phyloP scores from a whole-genome alignment of 1,140 invertebrate species.

The Pachypeltis micranthus region DNA sequence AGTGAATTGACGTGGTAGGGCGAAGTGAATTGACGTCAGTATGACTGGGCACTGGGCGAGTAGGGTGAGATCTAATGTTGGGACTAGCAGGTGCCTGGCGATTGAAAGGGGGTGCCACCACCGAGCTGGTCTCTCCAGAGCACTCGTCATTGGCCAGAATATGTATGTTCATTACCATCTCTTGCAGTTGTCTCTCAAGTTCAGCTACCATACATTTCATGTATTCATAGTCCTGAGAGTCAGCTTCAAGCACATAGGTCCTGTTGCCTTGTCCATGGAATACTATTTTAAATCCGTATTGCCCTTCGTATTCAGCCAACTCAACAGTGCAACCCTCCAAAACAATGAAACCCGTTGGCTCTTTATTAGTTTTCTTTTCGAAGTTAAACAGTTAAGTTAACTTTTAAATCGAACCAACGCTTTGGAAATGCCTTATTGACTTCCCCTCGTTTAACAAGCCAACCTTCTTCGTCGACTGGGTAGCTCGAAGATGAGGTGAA shows the following conservation, averaged over 20 bases:
- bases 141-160: slow-evolving; percentile 27
- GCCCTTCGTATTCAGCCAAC: slow-evolving; percentile 69
- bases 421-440: slow-evolving; percentile 82
- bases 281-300: slow-evolving; percentile 86
- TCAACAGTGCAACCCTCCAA: slow-evolving; percentile 89
- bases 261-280: slow-evolving; percentile 77
- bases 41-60: slow-evolving; percentile 41
- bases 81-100: slow-evolving; percentile 28
- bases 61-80: slow-evolving; percentile 42
- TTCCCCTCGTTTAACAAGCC: slow-evolving; percentile 79
- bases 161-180: slow-evolving; percentile 39
- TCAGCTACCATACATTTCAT: slow-evolving; percentile 91
- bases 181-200: slow-evolving; percentile 80
- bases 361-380: slow-evolving; percentile 80
- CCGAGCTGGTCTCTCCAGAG: slow-evolving; percentile 33
- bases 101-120: slow-evolving; percentile 55
- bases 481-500: slow-evolving; percentile 71
- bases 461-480: slow-evolving; percentile 77
- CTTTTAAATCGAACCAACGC: slow-evolving; percentile 88
- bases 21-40: slow-evolving; percentile 33
- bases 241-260: slow-evolving; percentile 57
- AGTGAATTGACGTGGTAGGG: slow-evolving; percentile 22
- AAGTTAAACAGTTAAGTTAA: slow-evolving; percentile 91
- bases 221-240: slow-evolving; percentile 79
- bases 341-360: slow-evolving; percentile 83